Evolutionary conservation across 1,140 invertebrate genomes (phyloP), one percentile per base, ranked within the genome.

Genomic region (Sinonovacula constricta): DNA sequence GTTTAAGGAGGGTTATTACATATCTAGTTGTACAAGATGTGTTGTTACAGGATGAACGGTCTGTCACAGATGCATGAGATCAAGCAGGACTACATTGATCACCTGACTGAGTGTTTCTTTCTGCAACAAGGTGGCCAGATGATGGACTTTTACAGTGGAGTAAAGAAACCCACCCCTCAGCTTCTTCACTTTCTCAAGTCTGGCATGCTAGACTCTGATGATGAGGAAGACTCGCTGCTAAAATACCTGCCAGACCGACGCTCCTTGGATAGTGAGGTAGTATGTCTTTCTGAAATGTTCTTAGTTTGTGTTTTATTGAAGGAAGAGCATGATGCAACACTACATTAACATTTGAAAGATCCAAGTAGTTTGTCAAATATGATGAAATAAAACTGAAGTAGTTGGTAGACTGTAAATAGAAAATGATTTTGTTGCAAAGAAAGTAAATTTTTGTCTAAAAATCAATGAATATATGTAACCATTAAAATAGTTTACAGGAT

Each of bases 111-210:
- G 91, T 91, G 95, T 65, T 97, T 94, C 92, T 97, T 96, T 90
- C 92, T 97, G 53, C 95, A 96, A 91, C 93, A 93, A 85, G 95
- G 95, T 78, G 95, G 95, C 45, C 97, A 96, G 90, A 94, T 97
- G 91, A 95, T 96, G 93, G 96, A 97, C 88, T 96, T 95, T 89
- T 93, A 93, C 83, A 90, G 93, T 39, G 97, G 96, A 95, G 94
- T 94, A 78, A 97, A 96, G 89, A 92, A 94, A 85, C 94, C 95
- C 66, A 93, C 94, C 30, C 93, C 94, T 49, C 93, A 95, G 85
- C 94, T 96, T 81, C 85, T 94, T 51, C 93, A 94, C 57, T 96
- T 95, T 88, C 90, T 96, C 76, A 94, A 95, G 83, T 93, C 94
- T 82, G 94, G 96, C 87, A 93, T 93, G 74, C 92, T 97, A 53